Percentiles rank a stretch among this genome's conserved stretches.
Evolutionary conservation across 2,797 vertebrate genomes (phyloP).

Genomic region (Alca torda): DNA sequence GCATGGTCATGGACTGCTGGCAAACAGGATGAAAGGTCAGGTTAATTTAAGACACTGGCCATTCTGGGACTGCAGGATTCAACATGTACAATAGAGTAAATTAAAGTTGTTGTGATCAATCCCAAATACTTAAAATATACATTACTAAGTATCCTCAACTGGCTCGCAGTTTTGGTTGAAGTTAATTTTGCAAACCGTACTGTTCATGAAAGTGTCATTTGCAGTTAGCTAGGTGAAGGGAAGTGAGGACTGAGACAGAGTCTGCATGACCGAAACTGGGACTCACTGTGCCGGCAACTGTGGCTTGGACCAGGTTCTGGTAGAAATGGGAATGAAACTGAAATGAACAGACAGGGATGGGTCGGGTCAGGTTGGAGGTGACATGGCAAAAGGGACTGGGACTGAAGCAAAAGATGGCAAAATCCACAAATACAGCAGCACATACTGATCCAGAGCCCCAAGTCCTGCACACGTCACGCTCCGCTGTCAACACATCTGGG

Average conservation of each 20-base stretch:
- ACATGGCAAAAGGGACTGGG: background rate
- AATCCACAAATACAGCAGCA: background rate
- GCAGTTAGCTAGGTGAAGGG: background rate
- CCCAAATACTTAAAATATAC: background rate
- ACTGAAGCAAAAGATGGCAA: background rate
- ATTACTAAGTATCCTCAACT: background rate
- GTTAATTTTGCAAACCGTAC: background rate
- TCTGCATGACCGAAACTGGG: rapidly evolving
- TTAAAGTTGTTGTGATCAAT: background rate
- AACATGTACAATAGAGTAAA: background rate
- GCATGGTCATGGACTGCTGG: background rate
- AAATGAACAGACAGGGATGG: background rate
- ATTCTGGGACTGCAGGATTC: background rate
- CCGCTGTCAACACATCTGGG: background rate
- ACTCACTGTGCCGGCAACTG: background rate
- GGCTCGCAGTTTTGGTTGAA: background rate
- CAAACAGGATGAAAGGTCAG: background rate
- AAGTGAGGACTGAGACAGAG: background rate
- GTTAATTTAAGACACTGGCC: background rate
- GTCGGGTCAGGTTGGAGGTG: background rate
- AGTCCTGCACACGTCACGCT: background rate
- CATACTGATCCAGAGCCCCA: background rate
- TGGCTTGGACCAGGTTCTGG: background rate
- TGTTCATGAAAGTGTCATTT: background rate
- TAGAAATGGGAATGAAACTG: background rate